Conservation (phyloP, 2,113 vertebrate species). For the Cygnus buccinator region DNA sequence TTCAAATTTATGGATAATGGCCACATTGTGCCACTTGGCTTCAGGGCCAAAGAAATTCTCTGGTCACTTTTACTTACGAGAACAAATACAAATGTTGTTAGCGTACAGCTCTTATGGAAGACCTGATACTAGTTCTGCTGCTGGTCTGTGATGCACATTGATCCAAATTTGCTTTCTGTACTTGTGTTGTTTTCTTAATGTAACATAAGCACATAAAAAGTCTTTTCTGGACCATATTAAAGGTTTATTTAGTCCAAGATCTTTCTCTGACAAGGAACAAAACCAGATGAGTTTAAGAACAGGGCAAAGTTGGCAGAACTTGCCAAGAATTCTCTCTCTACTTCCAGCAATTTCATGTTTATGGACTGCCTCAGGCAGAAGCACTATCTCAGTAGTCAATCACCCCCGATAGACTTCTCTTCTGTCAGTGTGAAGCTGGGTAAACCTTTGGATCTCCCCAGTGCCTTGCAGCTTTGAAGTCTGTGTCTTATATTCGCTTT, state of each 20-base stretch:
- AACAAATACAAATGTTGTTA: not conserved
- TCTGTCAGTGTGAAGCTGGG: not conserved
- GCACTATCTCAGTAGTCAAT: not conserved
- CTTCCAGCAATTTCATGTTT: not conserved
- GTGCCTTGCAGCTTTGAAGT: not conserved
- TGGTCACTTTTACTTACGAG: not conserved
- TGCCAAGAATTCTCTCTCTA: not conserved
- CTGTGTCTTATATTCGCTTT: not conserved
- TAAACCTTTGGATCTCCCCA: not conserved
- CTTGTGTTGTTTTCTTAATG: constrained; percentile 3
- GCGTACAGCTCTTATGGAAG: not conserved
- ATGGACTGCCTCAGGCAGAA: not conserved
- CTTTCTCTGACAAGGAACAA: not conserved
- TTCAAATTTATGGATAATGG: not conserved
- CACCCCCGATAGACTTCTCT: not conserved
- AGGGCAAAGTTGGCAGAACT: not conserved
- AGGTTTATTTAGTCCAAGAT: not conserved
- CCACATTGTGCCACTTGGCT: not conserved
- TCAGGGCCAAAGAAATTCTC: not conserved
- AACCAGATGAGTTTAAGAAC: not conserved
- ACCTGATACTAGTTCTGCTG: not conserved
- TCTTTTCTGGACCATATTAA: not conserved
- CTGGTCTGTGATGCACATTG: not conserved
- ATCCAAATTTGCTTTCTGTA: not conserved
- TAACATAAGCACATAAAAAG: not conserved